Percentiles rank a stretch among this genome's conserved stretches.
Conservation (phyloP, 2,113 vertebrate species). For the Siniperca knerii region DNA sequence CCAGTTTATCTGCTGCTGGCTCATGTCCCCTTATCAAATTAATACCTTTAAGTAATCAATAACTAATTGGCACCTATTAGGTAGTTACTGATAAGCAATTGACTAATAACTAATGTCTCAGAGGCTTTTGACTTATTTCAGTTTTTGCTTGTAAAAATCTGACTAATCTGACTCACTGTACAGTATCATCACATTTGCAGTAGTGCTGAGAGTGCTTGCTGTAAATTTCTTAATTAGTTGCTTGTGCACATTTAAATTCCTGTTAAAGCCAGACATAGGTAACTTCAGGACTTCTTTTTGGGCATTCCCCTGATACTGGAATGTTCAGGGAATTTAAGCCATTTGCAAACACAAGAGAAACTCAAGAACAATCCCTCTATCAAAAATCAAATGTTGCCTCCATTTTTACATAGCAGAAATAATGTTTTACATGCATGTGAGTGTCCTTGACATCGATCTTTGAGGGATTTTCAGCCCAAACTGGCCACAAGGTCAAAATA, state of each 20-base stretch:
- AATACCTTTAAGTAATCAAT: background rate
- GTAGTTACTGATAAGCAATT: background rate
- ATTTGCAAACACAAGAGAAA: background rate
- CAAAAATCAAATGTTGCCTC: background rate
- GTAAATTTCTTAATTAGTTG: constrained; percentile 1
- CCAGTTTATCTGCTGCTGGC: background rate
- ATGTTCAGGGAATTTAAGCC: no score
- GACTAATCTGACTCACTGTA: background rate
- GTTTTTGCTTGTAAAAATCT: background rate
- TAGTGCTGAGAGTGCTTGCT: background rate
- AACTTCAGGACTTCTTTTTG: background rate
- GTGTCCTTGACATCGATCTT: constrained; percentile 8
- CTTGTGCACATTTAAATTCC: constrained; percentile 12
- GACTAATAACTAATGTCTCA: background rate
- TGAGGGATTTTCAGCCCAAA: constrained; percentile 29
- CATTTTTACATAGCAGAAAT: background rate
- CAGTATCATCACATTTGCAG: background rate
- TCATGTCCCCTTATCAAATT: background rate
- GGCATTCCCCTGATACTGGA: background rate
- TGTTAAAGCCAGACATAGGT: background rate
- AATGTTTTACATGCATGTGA: background rate
- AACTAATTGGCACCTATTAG: background rate
- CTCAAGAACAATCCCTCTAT: background rate
- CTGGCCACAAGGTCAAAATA: constrained; percentile 5
- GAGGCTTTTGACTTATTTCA: background rate